A percentile compares a stretch with the other conserved stretches of the same genome.
Evolutionary conservation across 2,797 vertebrate genomes (phyloP).

Genomic region (Bradypodion ventrale): DNA sequence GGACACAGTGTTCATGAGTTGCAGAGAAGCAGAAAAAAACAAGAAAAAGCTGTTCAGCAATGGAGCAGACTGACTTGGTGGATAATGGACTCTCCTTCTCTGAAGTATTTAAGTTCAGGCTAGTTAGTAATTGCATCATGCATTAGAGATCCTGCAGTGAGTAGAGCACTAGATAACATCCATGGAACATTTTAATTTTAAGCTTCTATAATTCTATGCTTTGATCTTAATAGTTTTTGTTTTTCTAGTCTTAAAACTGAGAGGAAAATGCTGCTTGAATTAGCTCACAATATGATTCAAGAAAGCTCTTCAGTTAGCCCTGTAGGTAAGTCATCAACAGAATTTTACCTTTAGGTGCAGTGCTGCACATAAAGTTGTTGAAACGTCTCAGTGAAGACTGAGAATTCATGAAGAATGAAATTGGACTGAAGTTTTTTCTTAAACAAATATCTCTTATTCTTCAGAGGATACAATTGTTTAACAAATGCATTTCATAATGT

Average conservation of each 20-base stretch:
- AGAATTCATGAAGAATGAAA: conserved; percentile 64
- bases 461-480: conserved; percentile 48
- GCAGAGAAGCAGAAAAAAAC: not conserved
- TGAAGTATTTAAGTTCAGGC: not conserved
- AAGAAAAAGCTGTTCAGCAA: not conserved
- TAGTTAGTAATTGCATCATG: not conserved
- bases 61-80: not conserved
- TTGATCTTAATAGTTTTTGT: conserved; percentile 44
- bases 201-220: not conserved
- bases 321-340: conserved; percentile 65
- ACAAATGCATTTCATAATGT: conserved; percentile 69
- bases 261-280: conserved; percentile 67
- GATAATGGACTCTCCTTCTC: too few species aligned
- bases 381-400: conserved; percentile 63
- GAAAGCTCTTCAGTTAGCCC: conserved; percentile 72
- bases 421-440: conserved; percentile 52
- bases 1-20: not conserved
- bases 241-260: conserved; percentile 60
- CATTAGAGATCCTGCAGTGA: not conserved
- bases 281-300: conserved; percentile 57
- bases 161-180: not conserved
- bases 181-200: not conserved
- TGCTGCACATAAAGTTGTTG: conserved; percentile 68
- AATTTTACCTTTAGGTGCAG: conserved; percentile 63
- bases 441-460: conserved; percentile 52